Evolutionary conservation across 2,797 vertebrate genomes (phyloP), one percentile per base, ranked within the genome.

Genomic region (Salarias fasciatus): DNA sequence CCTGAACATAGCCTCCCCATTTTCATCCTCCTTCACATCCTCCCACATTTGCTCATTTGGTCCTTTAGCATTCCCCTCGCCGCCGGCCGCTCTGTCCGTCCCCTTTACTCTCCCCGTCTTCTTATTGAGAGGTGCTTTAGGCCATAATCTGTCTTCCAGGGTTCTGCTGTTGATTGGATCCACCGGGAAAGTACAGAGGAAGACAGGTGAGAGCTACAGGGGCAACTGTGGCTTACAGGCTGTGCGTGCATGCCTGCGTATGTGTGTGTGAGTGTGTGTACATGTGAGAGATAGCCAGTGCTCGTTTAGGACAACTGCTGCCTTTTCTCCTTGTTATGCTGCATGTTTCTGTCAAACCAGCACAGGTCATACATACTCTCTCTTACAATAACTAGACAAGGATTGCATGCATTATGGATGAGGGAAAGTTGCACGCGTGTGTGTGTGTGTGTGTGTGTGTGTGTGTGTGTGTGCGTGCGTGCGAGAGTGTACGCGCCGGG

Each of bases 81-180:
- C 60, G 43, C 58, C 8, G 8, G 4, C 37, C 67, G 42, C 53
- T 53, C 31, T 41, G n/a, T 63, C 53, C 30, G 13, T 61, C 30
- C n/a, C 53, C 51, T 35, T 65, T 29, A 24, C 45, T 57, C 43
- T 37, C 30, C 2, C 43, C n/a, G 2, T 29, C 41, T 53, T 52
- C 41, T 56, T 50, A 37, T 42, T 38, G 38, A 80, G 40, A 3
- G 11, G 54, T 42, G 64, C 65, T 70, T 58, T 54, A 57, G 45
- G 74, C 31, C 50, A 57, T 82, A 68, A 83, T 83, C 69, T 54
- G 43, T 83, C 74, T 71, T 82, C 68, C 49, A 49, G 42, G 51
- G 61, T 65, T 79, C 50, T 24, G 51, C 42, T 11, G 12, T 59
- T 82, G 79, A 85, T 82, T 87, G 82, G 72, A 15, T 79, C 80